Conservation (phyloP, 2,888 invertebrate genomes). For the Drosophila emarginata region DNA sequence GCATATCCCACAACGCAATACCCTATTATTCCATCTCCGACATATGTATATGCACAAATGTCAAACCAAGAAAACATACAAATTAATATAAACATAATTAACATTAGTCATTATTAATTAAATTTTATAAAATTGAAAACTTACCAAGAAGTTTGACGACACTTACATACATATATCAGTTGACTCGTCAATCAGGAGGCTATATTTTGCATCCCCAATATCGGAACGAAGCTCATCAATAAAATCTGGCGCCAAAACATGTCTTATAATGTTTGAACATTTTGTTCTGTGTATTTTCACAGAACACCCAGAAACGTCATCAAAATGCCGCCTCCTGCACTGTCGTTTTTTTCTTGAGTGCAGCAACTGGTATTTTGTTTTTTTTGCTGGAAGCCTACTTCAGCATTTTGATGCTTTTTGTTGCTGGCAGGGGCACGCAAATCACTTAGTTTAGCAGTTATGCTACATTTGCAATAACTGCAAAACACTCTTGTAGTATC, state of each 20-base stretch:
- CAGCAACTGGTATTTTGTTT: neutral
- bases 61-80: neutral
- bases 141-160: neutral
- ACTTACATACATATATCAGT: slow-evolving; percentile 10
- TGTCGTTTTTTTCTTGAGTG: neutral
- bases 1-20: too few relatives aligned
- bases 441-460: too few relatives aligned
- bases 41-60: too few relatives aligned
- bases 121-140: neutral
- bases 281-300: too few relatives aligned
- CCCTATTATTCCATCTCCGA: too few relatives aligned
- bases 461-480: too few relatives aligned
- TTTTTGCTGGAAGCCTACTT: neutral
- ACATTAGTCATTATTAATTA: slow-evolving; percentile 3
- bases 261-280: neutral
- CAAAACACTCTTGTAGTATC: too few relatives aligned
- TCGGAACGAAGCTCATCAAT: slow-evolving; percentile 3
- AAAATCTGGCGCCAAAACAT: slow-evolving; percentile 1
- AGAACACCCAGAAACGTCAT: neutral
- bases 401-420: neutral
- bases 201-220: slow-evolving; percentile 1
- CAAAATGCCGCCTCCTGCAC: neutral
- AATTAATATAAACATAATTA: slow-evolving; percentile 1
- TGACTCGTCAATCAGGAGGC: slow-evolving; percentile 8
- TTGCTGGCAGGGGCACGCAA: neutral